Percentiles rank a stretch among this genome's conserved stretches.
phyloP scores from a whole-genome alignment of 23 tunicate species.

The Trididemnum miniatum region DNA sequence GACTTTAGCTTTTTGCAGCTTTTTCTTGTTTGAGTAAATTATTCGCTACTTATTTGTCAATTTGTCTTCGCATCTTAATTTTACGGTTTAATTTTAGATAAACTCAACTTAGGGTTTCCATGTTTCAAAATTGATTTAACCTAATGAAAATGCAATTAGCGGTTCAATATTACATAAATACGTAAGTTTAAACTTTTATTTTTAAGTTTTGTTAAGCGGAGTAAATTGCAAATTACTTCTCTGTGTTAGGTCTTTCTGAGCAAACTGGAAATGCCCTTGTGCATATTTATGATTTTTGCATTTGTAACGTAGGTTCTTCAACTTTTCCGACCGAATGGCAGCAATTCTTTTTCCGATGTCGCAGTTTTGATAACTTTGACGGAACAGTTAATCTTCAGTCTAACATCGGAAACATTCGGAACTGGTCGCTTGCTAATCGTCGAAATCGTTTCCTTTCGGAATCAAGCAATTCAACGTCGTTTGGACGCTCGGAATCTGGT shows the following conservation, averaged over 20 bases:
- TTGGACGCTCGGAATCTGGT: background rate
- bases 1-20: no score
- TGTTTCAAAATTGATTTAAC: background rate
- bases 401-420: background rate
- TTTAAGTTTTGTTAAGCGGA: background rate
- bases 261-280: background rate
- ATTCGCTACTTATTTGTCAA: background rate
- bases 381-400: background rate
- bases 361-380: slow-evolving; percentile 13
- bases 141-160: background rate
- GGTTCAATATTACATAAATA: background rate
- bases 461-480: background rate
- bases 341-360: slow-evolving; percentile 40
- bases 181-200: background rate
- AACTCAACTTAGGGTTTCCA: background rate
- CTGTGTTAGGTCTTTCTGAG: background rate
- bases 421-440: background rate
- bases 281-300: no score
- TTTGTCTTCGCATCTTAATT: background rate
- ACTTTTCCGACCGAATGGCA: slow-evolving; percentile 38
- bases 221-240: no score
- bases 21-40: no score
- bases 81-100: background rate
- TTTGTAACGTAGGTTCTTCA: background rate
- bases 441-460: background rate